Percentiles rank a stretch among this genome's conserved stretches.
phyloP scores from a whole-genome alignment of 37 sponge, comb jelly and placozoan species.

The Halisarca cf. caerulea region DNA sequence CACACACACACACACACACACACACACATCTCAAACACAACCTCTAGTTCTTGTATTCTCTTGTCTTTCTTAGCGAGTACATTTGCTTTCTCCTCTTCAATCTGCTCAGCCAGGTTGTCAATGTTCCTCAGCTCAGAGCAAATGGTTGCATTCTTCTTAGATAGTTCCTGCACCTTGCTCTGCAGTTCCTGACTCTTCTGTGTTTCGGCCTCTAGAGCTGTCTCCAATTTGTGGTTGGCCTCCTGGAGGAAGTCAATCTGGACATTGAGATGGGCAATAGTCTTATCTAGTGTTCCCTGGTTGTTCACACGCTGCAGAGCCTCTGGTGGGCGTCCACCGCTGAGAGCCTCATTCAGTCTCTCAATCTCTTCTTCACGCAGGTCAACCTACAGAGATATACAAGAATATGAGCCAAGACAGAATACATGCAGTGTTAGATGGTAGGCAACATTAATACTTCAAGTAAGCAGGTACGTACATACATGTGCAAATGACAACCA shows the following conservation, averaged over 20 bases:
- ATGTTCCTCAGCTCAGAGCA: constrained; percentile 71
- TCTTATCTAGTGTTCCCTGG: constrained; percentile 83
- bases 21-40: too few species aligned
- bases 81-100: constrained; percentile 72
- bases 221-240: constrained; percentile 84
- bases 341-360: constrained; percentile 77
- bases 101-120: constrained; percentile 77
- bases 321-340: constrained; percentile 93
- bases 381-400: constrained; percentile 59
- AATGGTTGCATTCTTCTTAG: constrained; percentile 72
- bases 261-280: constrained; percentile 96
- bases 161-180: constrained; percentile 49
- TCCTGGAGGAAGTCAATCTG: constrained; percentile 96
- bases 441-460: neutral
- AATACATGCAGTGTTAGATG: neutral
- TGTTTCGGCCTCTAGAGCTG: constrained; percentile 49
- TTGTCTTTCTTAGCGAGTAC: constrained; percentile 28
- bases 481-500: neutral
- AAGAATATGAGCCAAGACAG: too few species aligned
- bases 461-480: too few species aligned
- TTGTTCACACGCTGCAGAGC: constrained; percentile 58
- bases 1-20: neutral
- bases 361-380: constrained; percentile 92
- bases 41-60: constrained; percentile 35
- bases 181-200: constrained; percentile 39